phyloP scores from a whole-genome alignment of 2,888 invertebrate genomes.

The Sphinx pinastri region DNA sequence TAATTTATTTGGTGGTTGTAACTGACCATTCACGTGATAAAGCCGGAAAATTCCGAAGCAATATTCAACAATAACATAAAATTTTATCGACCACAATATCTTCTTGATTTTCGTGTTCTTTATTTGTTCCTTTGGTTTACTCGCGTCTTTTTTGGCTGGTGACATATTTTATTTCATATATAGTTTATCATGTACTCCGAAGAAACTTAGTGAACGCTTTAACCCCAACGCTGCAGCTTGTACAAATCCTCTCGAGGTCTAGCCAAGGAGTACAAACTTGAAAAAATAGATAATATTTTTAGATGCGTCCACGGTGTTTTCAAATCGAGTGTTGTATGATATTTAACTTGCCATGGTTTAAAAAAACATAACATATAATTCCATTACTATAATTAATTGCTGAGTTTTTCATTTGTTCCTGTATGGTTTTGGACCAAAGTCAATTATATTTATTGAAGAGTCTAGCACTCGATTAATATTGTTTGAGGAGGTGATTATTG shows the following conservation, averaged over 20 bases:
- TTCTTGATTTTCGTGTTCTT: conserved; percentile 37
- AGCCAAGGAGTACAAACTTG: background rate
- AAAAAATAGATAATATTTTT: background rate
- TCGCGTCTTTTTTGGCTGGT: conserved; percentile 28
- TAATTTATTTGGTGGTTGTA: conserved; percentile 40
- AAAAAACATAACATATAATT: conserved; percentile 3
- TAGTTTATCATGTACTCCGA: background rate
- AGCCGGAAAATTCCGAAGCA: conserved; percentile 57
- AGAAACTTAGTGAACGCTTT: background rate
- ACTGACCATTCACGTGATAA: conserved; percentile 37
- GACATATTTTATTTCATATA: background rate
- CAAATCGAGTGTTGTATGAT: background rate
- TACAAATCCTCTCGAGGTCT: no score
- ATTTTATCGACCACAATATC: conserved; percentile 43
- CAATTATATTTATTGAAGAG: conserved; percentile 20
- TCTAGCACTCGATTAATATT: background rate
- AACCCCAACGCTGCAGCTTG: background rate
- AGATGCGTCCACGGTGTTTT: conserved; percentile 2
- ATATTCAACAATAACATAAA: conserved; percentile 48
- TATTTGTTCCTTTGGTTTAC: conserved; percentile 29
- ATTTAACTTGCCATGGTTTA: background rate
- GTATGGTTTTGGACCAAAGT: background rate
- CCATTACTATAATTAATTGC: conserved; percentile 25
- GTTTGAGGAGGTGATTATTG: background rate
- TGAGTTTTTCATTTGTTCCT: background rate